phyloP scores from a whole-genome alignment of 2,888 invertebrate species.

The Venustoraphidia nigricollis region DNA sequence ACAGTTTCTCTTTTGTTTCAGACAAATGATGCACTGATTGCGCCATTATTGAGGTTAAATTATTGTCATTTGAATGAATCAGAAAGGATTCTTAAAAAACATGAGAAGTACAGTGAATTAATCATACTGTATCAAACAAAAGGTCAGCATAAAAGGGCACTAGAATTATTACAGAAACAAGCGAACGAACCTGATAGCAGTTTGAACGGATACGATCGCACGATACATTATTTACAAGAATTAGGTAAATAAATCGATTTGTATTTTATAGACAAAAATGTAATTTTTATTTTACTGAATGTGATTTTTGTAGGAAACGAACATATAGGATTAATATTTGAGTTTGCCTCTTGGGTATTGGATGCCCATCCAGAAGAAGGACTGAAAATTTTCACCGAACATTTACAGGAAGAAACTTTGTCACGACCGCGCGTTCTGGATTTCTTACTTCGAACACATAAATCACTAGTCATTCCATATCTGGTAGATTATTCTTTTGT shows the following conservation, averaged over 20 bases:
- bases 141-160: slow-evolving; percentile 79
- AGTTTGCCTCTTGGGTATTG: slow-evolving; percentile 89
- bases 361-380: slow-evolving; percentile 78
- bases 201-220: slow-evolving; percentile 64
- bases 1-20: slow-evolving; percentile 25
- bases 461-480: slow-evolving; percentile 74
- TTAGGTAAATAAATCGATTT: slow-evolving; percentile 40
- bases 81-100: slow-evolving; percentile 71
- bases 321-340: slow-evolving; percentile 76
- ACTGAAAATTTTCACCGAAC: slow-evolving; percentile 75
- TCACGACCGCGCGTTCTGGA: slow-evolving; percentile 81
- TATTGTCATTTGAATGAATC: slow-evolving; percentile 90
- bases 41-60: slow-evolving; percentile 77
- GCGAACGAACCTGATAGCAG: slow-evolving; percentile 59
- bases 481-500: slow-evolving; percentile 31
- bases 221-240: slow-evolving; percentile 82
- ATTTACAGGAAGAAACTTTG: slow-evolving; percentile 70
- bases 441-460: slow-evolving; percentile 70
- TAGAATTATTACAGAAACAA: slow-evolving; percentile 71
- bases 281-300: slow-evolving; percentile 4
- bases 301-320: slow-evolving; percentile 39
- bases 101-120: slow-evolving; percentile 81
- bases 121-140: slow-evolving; percentile 93
- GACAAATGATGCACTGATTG: slow-evolving; percentile 91
- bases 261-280: background rate